These are phyloP conservation scores for Lepidurus apus DNA, from an alignment of 1,140 invertebrate species.

Conservation along the genomic window DNA sequence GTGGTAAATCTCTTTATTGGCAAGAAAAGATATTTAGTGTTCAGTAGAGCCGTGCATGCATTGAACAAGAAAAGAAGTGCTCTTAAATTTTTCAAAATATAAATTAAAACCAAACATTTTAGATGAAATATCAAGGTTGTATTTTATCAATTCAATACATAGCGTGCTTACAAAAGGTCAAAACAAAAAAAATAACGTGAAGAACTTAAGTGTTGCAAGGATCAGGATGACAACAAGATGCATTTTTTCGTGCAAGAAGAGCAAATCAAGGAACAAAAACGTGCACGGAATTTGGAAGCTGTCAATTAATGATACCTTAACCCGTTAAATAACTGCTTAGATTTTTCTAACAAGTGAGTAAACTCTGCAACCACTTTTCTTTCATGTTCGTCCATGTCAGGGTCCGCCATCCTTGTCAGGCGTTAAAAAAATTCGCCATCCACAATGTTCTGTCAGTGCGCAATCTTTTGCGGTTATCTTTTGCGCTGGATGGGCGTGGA, in stretches of 20 bases:
- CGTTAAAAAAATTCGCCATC: background rate
- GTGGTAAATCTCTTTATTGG: conserved; percentile 74
- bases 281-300: conserved; percentile 5
- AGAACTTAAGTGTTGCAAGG: background rate
- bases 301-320: conserved; percentile 58
- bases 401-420: conserved; percentile 10
- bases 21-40: conserved; percentile 35
- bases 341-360: conserved; percentile 93
- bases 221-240: background rate
- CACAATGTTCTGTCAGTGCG: background rate
- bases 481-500: conserved; percentile 8
- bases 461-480: conserved; percentile 20
- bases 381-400: conserved; percentile 57
- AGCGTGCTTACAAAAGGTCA: background rate
- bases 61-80: background rate
- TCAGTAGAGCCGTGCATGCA: background rate
- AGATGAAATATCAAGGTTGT: background rate
- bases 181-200: background rate
- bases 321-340: conserved; percentile 95
- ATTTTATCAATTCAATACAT: background rate
- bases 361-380: conserved; percentile 93
- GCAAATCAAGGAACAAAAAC: conserved; percentile 24
- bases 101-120: background rate
- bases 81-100: background rate
- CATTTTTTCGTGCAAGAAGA: background rate